Conservation (phyloP, 2,888 invertebrate genomes). For the Pollenia griseotomentosa region DNA sequence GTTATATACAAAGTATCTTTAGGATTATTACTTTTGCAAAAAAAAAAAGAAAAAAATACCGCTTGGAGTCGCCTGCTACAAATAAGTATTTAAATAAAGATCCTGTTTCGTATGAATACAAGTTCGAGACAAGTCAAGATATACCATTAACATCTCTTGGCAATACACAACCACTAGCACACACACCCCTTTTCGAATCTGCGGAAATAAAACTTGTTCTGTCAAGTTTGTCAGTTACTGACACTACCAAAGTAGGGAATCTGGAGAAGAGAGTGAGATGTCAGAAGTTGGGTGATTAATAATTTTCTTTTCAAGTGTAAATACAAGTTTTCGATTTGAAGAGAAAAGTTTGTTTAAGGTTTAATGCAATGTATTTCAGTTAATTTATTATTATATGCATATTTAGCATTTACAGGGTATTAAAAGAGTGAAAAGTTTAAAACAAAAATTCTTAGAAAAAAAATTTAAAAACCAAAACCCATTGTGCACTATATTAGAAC, state of each 20-base stretch:
- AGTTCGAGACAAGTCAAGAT: conserved; percentile 35
- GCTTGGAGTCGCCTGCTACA: conserved; percentile 1
- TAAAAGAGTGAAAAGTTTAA: conserved; percentile 21
- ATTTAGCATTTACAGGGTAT: conserved; percentile 15
- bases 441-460: not conserved
- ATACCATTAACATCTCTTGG: conserved; percentile 41
- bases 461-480: no score
- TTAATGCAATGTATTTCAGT: conserved; percentile 42
- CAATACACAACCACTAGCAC: not conserved
- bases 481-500: no score
- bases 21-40: conserved; percentile 4
- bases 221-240: conserved; percentile 54
- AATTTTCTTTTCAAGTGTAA: conserved; percentile 70
- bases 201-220: conserved; percentile 73
- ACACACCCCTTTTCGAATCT: conserved; percentile 62
- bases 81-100: conserved; percentile 68
- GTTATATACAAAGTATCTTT: conserved; percentile 28
- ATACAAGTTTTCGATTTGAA: conserved; percentile 60
- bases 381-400: conserved; percentile 60
- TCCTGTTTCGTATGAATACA: conserved; percentile 52
- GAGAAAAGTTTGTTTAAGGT: not conserved
- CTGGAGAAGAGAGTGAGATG: conserved; percentile 25
- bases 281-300: conserved; percentile 66
- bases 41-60: not conserved
- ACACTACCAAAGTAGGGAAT: not conserved